Conservation (phyloP, 2,797 vertebrate species). For the Ceyx erithaca region DNA sequence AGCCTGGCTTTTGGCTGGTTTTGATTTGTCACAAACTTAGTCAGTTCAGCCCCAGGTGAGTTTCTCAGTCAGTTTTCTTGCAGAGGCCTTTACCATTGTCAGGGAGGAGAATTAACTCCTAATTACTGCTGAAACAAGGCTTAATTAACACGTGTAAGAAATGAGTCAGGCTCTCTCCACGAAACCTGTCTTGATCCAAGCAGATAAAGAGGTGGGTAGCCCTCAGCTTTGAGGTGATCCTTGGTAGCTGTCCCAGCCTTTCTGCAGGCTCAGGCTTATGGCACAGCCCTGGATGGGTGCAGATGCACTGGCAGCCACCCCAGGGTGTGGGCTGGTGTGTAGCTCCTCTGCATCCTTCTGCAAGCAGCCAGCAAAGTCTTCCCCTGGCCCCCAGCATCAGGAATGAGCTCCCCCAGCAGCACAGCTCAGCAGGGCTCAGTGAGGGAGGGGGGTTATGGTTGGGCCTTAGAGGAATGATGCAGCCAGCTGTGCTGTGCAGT, state of each 20-base stretch:
- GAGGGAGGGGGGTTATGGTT: not conserved
- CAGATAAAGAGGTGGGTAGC: constrained; percentile 18
- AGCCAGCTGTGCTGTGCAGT: not conserved
- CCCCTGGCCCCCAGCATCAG: not conserved
- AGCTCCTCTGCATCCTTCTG: not conserved
- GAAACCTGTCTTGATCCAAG: constrained; percentile 5
- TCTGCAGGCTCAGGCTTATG: not conserved
- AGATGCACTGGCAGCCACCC: not conserved
- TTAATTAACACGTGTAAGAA: constrained; percentile 35
- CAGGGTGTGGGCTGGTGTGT: not conserved
- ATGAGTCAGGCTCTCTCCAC: not conserved
- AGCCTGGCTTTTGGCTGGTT: not conserved
- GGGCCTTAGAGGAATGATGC: not conserved
- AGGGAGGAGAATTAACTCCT: not conserved
- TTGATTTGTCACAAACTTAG: not conserved
- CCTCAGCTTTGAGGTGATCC: not conserved
- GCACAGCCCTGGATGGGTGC: not conserved
- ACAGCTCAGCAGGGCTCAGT: not conserved
- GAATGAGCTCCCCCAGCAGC: not conserved
- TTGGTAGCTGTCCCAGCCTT: not conserved
- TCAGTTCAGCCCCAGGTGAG: not conserved
- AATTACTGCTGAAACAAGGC: not conserved
- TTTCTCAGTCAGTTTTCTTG: not conserved
- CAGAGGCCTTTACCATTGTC: not conserved
- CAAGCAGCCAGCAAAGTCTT: not conserved